phyloP scores from a whole-genome alignment of 2,797 vertebrate species.

The Distichodus sexfasciatus region DNA sequence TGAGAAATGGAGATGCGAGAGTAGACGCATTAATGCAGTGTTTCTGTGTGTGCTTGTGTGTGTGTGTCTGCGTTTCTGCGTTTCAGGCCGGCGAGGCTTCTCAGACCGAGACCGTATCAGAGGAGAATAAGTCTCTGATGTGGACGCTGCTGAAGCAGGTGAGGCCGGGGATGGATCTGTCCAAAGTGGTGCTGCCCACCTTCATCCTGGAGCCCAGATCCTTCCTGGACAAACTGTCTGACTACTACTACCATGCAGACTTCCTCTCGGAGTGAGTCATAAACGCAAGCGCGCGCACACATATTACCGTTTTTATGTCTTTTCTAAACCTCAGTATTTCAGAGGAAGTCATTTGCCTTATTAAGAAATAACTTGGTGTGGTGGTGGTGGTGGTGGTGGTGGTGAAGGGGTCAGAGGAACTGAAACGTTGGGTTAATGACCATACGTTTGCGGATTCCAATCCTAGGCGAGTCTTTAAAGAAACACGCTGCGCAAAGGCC shows the following conservation, averaged over 20 bases:
- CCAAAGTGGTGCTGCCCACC: slow-evolving; percentile 95
- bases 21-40: background rate
- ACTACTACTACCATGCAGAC: slow-evolving; percentile 98
- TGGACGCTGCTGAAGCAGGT: slow-evolving; percentile 98
- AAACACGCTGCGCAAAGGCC: too few species aligned
- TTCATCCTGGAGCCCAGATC: slow-evolving; percentile 97
- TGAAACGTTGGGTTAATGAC: too few species aligned
- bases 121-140: slow-evolving; percentile 98
- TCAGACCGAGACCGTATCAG: slow-evolving; percentile 97
- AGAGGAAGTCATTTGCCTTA: too few species aligned
- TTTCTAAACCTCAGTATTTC: too few species aligned
- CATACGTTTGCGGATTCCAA: too few species aligned
- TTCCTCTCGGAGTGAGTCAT: slow-evolving; percentile 91
- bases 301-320: too few species aligned
- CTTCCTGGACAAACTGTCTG: slow-evolving; percentile 96
- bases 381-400: too few species aligned
- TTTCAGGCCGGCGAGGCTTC: slow-evolving; percentile 90
- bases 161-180: slow-evolving; percentile 95
- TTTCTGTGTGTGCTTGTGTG: slow-evolving; percentile 19
- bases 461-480: too few species aligned
- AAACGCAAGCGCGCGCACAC: background rate
- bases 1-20: background rate
- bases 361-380: too few species aligned
- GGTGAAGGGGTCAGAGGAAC: too few species aligned
- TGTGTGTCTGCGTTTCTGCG: slow-evolving; percentile 4